phyloP scores from a whole-genome alignment of 2,888 invertebrate genomes.

The Galerucella pusilla region DNA sequence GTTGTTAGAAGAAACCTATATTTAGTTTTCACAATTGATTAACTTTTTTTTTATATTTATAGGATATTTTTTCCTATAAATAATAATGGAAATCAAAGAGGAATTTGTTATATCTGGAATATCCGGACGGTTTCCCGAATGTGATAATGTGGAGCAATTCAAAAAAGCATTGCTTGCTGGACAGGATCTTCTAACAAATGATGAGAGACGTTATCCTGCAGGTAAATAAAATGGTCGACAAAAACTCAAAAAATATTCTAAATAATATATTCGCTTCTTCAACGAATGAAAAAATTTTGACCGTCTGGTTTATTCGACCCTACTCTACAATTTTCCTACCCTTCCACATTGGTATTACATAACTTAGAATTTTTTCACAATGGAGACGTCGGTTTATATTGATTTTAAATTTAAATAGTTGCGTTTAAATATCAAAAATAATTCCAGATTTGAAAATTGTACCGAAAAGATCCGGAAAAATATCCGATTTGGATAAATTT shows the following conservation, averaged over 20 bases:
- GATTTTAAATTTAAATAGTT: neutral
- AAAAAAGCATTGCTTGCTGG: conserved; percentile 67
- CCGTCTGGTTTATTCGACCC: too few species aligned
- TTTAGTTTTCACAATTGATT: neutral
- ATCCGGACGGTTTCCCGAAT: conserved; percentile 71
- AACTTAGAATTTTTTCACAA: too few species aligned
- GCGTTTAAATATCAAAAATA: neutral
- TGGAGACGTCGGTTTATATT: too few species aligned
- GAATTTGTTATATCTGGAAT: conserved; percentile 67
- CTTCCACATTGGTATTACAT: too few species aligned
- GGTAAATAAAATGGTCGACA: neutral
- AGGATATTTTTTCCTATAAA: neutral
- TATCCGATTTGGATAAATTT: conserved; percentile 47
- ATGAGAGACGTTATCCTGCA: conserved; percentile 54
- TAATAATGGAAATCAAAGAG: conserved; percentile 37
- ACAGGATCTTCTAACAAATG: conserved; percentile 78
- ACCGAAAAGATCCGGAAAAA: conserved; percentile 46
- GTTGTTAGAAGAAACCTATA: too few species aligned
- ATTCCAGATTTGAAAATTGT: conserved; percentile 16
- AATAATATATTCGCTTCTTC: too few species aligned
- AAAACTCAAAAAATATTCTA: too few species aligned
- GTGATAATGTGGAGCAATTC: conserved; percentile 70
- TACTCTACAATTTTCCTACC: too few species aligned
- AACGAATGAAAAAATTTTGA: too few species aligned
- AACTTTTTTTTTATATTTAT: neutral